These are phyloP conservation scores for Rotaria sp. DNA, from an alignment of 2,888 invertebrate genomes.

Conservation along the genomic window DNA sequence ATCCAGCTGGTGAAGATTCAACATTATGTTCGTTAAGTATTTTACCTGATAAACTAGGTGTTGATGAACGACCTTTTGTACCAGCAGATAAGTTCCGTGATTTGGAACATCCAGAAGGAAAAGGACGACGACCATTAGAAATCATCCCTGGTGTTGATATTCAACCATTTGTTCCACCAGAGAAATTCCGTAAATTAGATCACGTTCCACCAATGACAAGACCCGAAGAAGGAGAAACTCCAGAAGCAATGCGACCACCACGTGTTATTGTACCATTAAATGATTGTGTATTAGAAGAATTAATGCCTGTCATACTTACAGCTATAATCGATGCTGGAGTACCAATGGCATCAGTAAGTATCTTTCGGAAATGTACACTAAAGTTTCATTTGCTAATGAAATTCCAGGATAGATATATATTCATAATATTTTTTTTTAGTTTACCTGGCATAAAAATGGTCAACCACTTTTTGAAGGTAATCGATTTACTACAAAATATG, in stretches of 20 bases:
- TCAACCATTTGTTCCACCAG: conserved; percentile 31
- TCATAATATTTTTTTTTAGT: not conserved
- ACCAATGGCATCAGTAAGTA: not conserved
- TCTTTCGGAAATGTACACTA: not conserved
- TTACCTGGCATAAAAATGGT: conserved; percentile 37
- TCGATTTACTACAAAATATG: conserved; percentile 42
- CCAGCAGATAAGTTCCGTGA: not conserved
- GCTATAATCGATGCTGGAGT: conserved; percentile 29
- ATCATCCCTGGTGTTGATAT: conserved; percentile 34
- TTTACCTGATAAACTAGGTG: not conserved
- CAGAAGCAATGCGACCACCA: conserved; percentile 28
- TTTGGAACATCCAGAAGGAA: not conserved
- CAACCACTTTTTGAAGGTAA: conserved; percentile 57
- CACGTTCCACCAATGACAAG: not conserved
- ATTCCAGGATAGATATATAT: no score
- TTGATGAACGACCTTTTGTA: not conserved
- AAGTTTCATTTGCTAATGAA: no score
- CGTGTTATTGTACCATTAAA: conserved; percentile 35
- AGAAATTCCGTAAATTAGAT: conserved; percentile 34
- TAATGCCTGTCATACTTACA: conserved; percentile 29
- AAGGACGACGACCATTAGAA: not conserved
- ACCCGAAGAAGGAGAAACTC: not conserved
- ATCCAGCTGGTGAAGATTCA: conserved; percentile 48
- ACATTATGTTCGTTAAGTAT: not conserved
- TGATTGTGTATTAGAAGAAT: conserved; percentile 36